A percentile compares a stretch with the other conserved stretches of the same genome.
Evolutionary conservation across 2,113 vertebrate species (phyloP).

Genomic region (Trichechus manatus): DNA sequence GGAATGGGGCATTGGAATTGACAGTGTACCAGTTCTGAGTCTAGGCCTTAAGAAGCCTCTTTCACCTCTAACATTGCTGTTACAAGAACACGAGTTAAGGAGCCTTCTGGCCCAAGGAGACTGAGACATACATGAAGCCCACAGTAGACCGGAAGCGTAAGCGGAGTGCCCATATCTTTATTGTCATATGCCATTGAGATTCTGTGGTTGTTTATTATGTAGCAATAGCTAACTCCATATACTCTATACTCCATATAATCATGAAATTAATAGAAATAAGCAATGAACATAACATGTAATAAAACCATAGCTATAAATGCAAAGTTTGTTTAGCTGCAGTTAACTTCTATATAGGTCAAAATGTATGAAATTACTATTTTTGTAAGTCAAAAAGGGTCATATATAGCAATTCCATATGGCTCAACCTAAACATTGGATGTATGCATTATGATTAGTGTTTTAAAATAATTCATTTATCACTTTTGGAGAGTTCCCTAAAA

Average conservation of each 20-base stretch:
- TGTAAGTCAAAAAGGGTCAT: neutral
- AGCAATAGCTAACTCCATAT: neutral
- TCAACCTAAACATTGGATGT: neutral
- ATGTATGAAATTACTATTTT: constrained; percentile 10
- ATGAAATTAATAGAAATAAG: neutral
- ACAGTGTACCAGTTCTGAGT: neutral
- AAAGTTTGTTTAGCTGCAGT: neutral
- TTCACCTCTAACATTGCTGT: neutral
- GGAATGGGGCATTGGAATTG: neutral
- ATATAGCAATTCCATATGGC: neutral
- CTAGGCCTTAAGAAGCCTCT: neutral
- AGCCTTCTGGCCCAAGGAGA: neutral
- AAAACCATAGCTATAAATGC: neutral
- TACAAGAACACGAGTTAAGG: neutral
- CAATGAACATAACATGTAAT: neutral
- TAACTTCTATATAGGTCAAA: neutral
- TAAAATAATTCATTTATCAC: neutral
- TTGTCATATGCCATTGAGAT: neutral
- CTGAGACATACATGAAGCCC: neutral
- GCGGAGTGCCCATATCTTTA: neutral
- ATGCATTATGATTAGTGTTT: neutral
- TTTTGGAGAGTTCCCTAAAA: neutral
- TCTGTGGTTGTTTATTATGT: neutral
- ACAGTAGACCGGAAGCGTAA: neutral
- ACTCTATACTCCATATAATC: neutral